Percentiles rank a stretch among this genome's conserved stretches.
Conservation (phyloP, 2,888 invertebrate species). For the Gandaritis pyraliata region DNA sequence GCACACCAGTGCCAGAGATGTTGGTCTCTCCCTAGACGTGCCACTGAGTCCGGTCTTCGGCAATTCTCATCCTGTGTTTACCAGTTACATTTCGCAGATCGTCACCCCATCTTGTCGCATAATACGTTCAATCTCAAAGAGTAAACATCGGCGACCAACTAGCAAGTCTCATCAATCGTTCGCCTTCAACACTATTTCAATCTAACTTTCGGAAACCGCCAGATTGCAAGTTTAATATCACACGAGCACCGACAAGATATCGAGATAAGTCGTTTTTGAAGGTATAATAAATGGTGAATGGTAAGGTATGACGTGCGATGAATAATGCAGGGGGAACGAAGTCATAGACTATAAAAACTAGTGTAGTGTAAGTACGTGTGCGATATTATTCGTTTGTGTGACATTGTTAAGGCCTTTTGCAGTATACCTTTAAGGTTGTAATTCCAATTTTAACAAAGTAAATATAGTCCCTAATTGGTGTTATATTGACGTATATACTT, state of each 20-base stretch:
- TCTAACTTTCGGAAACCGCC: conserved; percentile 28
- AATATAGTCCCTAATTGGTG: no score
- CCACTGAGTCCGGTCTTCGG: no score
- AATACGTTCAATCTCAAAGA: not conserved
- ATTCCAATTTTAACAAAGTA: no score
- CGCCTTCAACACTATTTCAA: conserved; percentile 33
- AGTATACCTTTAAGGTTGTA: no score
- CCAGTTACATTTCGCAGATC: no score
- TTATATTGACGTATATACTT: no score
- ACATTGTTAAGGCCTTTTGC: no score
- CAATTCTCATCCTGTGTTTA: no score
- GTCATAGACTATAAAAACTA: not conserved
- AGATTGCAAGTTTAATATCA: conserved; percentile 29
- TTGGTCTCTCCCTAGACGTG: no score
- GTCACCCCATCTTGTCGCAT: no score
- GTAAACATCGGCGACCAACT: conserved; percentile 17
- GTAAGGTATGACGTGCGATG: conserved; percentile 15
- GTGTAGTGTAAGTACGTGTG: not conserved
- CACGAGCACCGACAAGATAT: conserved; percentile 10
- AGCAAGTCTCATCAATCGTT: conserved; percentile 32
- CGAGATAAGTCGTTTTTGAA: conserved; percentile 18
- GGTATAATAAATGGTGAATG: conserved; percentile 21
- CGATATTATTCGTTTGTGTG: no score
- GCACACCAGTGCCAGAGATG: no score
- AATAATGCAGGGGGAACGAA: conserved; percentile 18